Conservation (phyloP, 2,797 vertebrate species). For the Darevskia nairensis region DNA sequence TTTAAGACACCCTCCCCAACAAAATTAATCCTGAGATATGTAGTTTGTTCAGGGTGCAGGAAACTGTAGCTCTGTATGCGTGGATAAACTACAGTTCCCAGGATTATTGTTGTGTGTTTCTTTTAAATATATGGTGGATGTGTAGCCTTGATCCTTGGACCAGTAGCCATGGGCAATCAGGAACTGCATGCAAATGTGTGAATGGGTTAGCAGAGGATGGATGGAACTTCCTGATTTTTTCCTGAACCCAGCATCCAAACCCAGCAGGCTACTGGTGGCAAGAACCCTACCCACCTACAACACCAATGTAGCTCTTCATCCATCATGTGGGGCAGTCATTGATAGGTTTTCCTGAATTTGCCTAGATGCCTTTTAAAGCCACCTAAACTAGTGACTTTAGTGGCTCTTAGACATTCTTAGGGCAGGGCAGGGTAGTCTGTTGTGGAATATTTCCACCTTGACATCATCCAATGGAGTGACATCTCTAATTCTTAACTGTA, state of each 20-base stretch:
- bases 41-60: no score
- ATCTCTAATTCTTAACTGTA: background rate
- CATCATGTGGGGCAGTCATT: background rate
- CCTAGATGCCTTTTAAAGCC: background rate
- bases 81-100: no score
- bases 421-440: background rate
- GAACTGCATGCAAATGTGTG: background rate
- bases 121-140: no score
- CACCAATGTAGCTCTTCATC: background rate
- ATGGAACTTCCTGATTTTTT: background rate
- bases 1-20: no score
- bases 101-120: no score
- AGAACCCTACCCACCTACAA: background rate
- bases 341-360: background rate
- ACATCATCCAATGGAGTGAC: background rate
- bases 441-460: background rate
- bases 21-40: no score
- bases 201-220: background rate
- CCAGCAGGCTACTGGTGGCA: background rate
- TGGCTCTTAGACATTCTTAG: background rate
- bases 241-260: background rate
- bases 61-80: no score
- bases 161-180: background rate
- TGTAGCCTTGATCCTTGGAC: background rate
- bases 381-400: background rate